phyloP scores from a whole-genome alignment of 2,888 invertebrate species.

The Drosophila paramelanica region DNA sequence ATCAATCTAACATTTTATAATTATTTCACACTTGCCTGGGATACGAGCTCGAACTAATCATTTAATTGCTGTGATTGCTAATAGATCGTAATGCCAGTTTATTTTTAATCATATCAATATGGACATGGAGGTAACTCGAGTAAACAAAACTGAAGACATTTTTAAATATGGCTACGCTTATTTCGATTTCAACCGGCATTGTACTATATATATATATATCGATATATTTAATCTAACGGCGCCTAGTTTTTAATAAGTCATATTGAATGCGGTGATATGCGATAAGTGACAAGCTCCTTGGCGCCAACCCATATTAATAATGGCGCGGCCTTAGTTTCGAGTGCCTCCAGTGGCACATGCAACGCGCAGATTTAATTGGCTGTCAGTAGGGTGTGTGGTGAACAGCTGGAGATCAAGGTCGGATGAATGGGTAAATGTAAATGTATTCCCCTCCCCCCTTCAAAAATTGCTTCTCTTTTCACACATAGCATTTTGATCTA shows the following conservation, averaged over 20 bases:
- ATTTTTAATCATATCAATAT: no score
- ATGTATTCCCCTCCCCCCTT: neutral
- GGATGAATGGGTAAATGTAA: neutral
- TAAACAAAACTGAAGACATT: no score
- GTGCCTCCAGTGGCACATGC: constrained; percentile 14
- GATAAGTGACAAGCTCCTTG: constrained; percentile 60
- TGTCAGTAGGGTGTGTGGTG: constrained; percentile 5
- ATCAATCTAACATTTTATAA: no score
- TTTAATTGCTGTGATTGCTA: neutral
- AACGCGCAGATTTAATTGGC: constrained; percentile 15
- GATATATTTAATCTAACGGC: constrained; percentile 33
- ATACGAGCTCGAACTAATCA: neutral
- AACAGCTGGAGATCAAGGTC: constrained; percentile 32
- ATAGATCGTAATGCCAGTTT: no score
- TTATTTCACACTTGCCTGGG: no score
- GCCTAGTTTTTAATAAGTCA: constrained; percentile 34
- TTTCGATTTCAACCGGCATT: no score
- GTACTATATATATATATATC: no score
- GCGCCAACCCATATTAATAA: constrained; percentile 39
- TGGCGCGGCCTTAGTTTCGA: neutral
- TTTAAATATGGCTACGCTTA: neutral
- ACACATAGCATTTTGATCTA: constrained; percentile 33
- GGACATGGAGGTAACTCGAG: no score
- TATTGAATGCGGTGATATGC: constrained; percentile 37
- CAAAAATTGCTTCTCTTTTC: constrained; percentile 6